Evolutionary conservation across 2,797 vertebrate genomes (phyloP).

Genomic region (Clamator glandarius): DNA sequence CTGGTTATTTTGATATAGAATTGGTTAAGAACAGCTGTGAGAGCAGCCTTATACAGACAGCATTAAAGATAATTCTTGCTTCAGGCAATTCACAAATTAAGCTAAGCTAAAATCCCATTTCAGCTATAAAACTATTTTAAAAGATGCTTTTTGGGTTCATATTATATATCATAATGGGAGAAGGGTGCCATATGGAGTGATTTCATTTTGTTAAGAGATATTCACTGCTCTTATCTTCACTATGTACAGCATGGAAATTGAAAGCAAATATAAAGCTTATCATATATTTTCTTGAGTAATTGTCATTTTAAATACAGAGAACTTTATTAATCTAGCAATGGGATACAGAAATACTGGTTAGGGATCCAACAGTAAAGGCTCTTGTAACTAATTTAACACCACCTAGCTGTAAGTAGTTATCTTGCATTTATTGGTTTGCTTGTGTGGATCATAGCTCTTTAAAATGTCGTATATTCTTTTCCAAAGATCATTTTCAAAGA

Average conservation of each 20-base stretch:
- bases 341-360: background rate
- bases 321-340: conserved; percentile 12
- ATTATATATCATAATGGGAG: conserved; percentile 35
- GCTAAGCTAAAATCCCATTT: conserved; percentile 54
- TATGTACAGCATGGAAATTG: conserved; percentile 4
- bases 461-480: conserved; percentile 25
- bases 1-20: conserved; percentile 55
- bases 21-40: conserved; percentile 40
- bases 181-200: conserved; percentile 38
- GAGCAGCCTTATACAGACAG: conserved; percentile 12
- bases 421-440: background rate
- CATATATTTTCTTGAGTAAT: conserved; percentile 14
- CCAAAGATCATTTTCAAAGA: conserved; percentile 44
- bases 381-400: background rate
- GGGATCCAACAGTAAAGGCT: background rate
- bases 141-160: conserved; percentile 46
- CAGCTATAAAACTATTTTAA: conserved; percentile 42
- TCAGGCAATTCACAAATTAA: conserved; percentile 63
- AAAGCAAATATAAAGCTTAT: conserved; percentile 19
- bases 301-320: conserved; percentile 53
- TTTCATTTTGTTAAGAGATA: conserved; percentile 41
- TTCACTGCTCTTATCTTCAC: background rate
- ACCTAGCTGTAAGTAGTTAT: background rate
- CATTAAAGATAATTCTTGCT: conserved; percentile 56
- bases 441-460: background rate